Evolutionary conservation across 2,888 invertebrate genomes (phyloP), one percentile per base, ranked within the genome.

Genomic region (Emmelina monodactyla): DNA sequence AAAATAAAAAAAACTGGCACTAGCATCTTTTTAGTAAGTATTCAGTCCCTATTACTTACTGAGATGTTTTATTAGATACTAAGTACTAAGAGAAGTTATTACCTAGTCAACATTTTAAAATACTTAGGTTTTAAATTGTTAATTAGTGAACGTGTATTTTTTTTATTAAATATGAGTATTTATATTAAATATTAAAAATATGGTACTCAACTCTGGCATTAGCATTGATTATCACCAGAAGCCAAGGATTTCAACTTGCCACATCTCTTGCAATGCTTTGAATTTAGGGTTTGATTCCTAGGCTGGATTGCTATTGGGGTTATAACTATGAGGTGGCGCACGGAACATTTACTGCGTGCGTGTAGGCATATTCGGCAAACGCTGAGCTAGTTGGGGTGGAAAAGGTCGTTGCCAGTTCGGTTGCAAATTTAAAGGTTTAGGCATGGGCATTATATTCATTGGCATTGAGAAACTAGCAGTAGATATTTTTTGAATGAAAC

Each of bases 211-310:
- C 31, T 42, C 40, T 40, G 37, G 37, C 22, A 37, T 29, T 40
- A 38, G 10, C 28, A 28, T 28, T 28, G 28, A 28, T 28, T 28
- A 28, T 36, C 19, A 40, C 36, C 36, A 40, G 37, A 39, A 37
- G 33, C 25, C 22, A 42, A 35, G 36, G n/a, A 22, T 33, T 33
- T 33, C 22, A 33, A 33, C 33, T 33, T 33, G 22, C 25, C 33
- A 25, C 33, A 33, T 44, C 38, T 42, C 42, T 39, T 37, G 34
- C 40, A 41, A 42, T 35, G 16, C 31, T 42, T 42, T 32, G n/a
- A n/a, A n/a, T n/a, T n/a, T n/a, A n/a, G n/a, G n/a, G n/a, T n/a
- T n/a, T n/a, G n/a, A n/a, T n/a, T n/a, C n/a, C n/a, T n/a, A n/a
- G n/a, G n/a, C n/a, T n/a, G n/a, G n/a, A n/a, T n/a, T n/a, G n/a